Conservation (phyloP, 2,797 vertebrate genomes). For the Hemibagrus guttatus region DNA sequence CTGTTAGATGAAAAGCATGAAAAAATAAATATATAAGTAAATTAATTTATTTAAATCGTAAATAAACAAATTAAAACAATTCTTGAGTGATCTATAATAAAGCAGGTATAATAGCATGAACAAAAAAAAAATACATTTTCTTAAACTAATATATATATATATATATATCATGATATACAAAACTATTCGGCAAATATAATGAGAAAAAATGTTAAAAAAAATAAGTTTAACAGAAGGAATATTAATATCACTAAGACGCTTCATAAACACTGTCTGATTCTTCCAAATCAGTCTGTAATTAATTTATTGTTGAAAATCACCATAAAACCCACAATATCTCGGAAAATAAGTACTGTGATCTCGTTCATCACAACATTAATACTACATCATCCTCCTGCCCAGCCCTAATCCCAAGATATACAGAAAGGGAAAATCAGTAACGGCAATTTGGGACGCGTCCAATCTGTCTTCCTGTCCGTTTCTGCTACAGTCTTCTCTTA, state of each 20-base stretch:
- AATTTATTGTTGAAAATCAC: neutral
- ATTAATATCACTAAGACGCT: neutral
- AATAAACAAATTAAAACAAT: too few relatives aligned
- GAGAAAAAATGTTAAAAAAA: neutral
- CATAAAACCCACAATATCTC: neutral
- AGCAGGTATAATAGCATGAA: too few relatives aligned
- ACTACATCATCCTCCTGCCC: too few relatives aligned
- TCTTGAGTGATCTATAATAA: too few relatives aligned
- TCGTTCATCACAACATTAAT: neutral
- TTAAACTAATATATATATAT: too few relatives aligned
- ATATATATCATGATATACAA: too few relatives aligned
- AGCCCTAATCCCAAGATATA: neutral
- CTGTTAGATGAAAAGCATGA: neutral
- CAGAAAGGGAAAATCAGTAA: neutral
- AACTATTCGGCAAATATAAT: too few relatives aligned
- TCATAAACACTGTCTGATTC: neutral
- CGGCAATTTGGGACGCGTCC: neutral
- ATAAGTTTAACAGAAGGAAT: neutral
- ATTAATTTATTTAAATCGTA: neutral
- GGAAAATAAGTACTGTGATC: neutral
- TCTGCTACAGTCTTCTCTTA: constrained; percentile 6
- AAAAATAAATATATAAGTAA: neutral
- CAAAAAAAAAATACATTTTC: too few relatives aligned
- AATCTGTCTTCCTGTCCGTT: neutral
- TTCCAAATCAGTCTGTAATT: neutral